Percentiles rank a stretch among this genome's conserved stretches.
Evolutionary conservation across 2,113 vertebrate species (phyloP).

Genomic region (crab-eating macaque (Macaca fascicularis)): T2T-MFA8v1.1 NC_088375.1:175964501-175965000

Average conservation of each 20-base stretch:
- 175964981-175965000: no score
- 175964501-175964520: background rate
- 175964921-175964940: no score
- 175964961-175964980: no score
- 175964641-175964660: background rate
- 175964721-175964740: background rate
- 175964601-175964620: background rate
- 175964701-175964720: background rate
- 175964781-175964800: slow-evolving; percentile 23
- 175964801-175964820: background rate
- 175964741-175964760: background rate
- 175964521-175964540: background rate
- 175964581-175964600: background rate
- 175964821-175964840: background rate
- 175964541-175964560: background rate
- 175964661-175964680: background rate
- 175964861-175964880: background rate
- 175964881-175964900: no score
- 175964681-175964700: background rate
- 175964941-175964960: fast-evolving
- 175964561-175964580: background rate
- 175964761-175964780: slow-evolving; percentile 4
- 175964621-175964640: background rate
- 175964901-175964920: no score
- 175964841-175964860: background rate